These are phyloP conservation scores for Gopherus evgoodei DNA, from an alignment of 2,113 vertebrate species.

Conservation along the genomic window DNA sequence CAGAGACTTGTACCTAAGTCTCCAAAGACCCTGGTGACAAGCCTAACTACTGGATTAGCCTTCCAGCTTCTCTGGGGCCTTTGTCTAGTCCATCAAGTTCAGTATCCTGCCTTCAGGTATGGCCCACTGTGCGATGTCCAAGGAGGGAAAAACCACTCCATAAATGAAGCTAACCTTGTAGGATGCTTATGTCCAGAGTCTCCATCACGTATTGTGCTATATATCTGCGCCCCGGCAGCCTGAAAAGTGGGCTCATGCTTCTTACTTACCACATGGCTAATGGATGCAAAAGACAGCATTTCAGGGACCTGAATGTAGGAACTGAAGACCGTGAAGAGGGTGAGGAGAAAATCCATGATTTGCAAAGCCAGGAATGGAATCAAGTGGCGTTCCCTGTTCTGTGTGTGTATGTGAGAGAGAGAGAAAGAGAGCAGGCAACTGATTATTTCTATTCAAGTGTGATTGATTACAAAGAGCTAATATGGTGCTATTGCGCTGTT, in stretches of 20 bases:
- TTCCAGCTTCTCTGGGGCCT: accelerated
- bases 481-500: not conserved
- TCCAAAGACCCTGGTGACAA: not conserved
- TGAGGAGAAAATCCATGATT: conserved; percentile 81
- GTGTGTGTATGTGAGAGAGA: conserved; percentile 1
- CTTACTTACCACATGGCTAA: conserved; percentile 66
- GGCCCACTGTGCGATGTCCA: not conserved
- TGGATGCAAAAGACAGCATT: conserved; percentile 56
- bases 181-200: accelerated
- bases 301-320: conserved; percentile 77
- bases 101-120: not conserved
- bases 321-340: conserved; percentile 80
- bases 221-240: not conserved
- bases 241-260: not conserved
- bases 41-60: not conserved
- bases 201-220: accelerated
- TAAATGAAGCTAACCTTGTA: not conserved
- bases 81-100: not conserved
- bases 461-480: accelerated
- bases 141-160: not conserved
- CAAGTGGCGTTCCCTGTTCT: conserved; percentile 77
- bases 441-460: not conserved
- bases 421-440: not conserved
- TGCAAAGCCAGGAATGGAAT: conserved; percentile 84
- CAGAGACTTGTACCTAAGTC: not conserved